Evolutionary conservation across 1,140 invertebrate species (phyloP).

Genomic region (Bombus waltoni): DNA sequence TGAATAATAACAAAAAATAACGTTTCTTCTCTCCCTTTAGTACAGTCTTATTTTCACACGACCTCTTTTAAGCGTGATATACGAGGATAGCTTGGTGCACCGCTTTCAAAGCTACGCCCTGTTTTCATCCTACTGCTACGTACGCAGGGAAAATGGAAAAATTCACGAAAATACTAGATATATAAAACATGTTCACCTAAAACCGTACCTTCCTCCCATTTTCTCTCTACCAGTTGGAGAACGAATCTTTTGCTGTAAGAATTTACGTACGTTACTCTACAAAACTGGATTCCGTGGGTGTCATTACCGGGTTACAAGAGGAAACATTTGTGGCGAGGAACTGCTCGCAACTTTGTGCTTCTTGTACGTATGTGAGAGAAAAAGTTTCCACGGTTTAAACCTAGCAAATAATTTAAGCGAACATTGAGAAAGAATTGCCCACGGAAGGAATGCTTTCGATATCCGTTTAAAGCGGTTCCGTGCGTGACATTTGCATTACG

Average conservation of each 20-base stretch:
- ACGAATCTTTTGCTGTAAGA: slow-evolving; percentile 32
- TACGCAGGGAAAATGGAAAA: slow-evolving; percentile 28
- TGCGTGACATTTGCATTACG: not conserved
- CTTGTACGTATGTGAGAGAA: not conserved
- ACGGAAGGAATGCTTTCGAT: too few species aligned
- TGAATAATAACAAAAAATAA: slow-evolving; percentile 38
- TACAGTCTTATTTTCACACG: slow-evolving; percentile 14
- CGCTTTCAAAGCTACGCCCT: slow-evolving; percentile 8
- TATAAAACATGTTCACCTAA: not conserved
- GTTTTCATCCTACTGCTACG: slow-evolving; percentile 24
- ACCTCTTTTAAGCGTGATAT: slow-evolving; percentile 12
- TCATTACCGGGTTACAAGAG: slow-evolving; percentile 36
- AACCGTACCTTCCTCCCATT: not conserved
- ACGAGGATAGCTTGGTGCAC: not conserved
- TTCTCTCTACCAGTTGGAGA: not conserved
- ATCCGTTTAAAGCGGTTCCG: not conserved
- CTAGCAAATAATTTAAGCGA: slow-evolving; percentile 20
- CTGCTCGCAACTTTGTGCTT: not conserved
- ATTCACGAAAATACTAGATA: slow-evolving; percentile 15
- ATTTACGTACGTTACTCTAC: slow-evolving; percentile 22
- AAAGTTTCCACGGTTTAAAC: not conserved
- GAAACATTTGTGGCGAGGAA: slow-evolving; percentile 7
- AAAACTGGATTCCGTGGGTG: slow-evolving; percentile 31
- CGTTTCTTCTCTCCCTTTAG: slow-evolving; percentile 5
- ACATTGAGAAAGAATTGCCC: slow-evolving; percentile 18